Conservation (phyloP, 2,797 vertebrate genomes). For the Anisognathus igniventris region DNA sequence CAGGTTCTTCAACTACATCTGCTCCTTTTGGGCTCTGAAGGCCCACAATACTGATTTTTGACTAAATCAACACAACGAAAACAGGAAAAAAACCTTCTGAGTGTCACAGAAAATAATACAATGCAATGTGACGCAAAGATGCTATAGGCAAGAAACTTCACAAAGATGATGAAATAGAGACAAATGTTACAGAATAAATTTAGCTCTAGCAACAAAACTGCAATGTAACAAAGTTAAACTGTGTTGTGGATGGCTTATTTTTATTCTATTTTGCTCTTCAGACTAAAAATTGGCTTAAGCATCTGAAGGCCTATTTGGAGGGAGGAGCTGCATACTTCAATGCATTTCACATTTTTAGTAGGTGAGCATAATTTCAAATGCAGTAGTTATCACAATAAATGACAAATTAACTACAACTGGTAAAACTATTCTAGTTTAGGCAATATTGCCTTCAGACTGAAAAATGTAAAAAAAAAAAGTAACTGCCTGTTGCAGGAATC, state of each 20-base stretch:
- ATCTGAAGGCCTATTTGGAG: background rate
- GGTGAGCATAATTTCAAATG: background rate
- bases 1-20: background rate
- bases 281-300: background rate
- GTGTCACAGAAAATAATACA: background rate
- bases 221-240: background rate
- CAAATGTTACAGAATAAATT: background rate
- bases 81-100: background rate
- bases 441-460: background rate
- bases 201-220: background rate
- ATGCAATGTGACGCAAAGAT: background rate
- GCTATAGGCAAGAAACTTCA: background rate
- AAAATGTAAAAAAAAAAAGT: background rate
- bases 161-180: background rate
- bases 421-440: background rate
- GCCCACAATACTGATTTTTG: background rate
- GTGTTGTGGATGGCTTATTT: background rate
- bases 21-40: background rate
- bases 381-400: background rate
- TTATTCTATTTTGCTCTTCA: background rate
- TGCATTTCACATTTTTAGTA: background rate
- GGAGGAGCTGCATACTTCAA: background rate
- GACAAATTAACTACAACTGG: background rate
- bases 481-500: background rate
- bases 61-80: background rate